Conservation (phyloP, 2,888 invertebrate species). For the Tribolium freemani region DNA sequence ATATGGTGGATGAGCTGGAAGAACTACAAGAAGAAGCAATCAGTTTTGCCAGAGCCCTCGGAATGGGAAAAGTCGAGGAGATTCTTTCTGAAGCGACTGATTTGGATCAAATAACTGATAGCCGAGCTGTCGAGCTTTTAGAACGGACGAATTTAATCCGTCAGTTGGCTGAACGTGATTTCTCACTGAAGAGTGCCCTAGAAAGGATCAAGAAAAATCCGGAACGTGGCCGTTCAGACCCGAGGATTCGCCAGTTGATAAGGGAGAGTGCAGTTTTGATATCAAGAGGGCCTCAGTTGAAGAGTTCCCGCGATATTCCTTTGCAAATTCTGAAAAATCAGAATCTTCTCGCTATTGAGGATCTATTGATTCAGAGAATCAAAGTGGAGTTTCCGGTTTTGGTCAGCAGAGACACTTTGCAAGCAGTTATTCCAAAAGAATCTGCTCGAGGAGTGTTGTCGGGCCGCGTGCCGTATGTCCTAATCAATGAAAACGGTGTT, state of each 20-base stretch:
- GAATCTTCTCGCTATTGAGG: constrained; percentile 83
- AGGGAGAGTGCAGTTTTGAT: constrained; percentile 79
- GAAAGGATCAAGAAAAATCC: constrained; percentile 76
- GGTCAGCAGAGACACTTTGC: constrained; percentile 80
- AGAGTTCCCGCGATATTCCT: constrained; percentile 81
- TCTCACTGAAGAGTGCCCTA: constrained; percentile 75
- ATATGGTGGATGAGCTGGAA: constrained; percentile 67
- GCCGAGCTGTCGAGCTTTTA: constrained; percentile 76
- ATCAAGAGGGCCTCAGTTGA: constrained; percentile 61
- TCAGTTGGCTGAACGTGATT: constrained; percentile 78
- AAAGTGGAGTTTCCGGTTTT: constrained; percentile 75
- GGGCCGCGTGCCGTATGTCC: constrained; percentile 82
- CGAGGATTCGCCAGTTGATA: constrained; percentile 78
- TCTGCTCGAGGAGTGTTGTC: constrained; percentile 81
- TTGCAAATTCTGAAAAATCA: constrained; percentile 76
- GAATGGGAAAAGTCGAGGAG: constrained; percentile 75
- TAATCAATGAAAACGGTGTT: constrained; percentile 83
- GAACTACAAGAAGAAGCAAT: constrained; percentile 72
- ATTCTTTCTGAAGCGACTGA: constrained; percentile 67
- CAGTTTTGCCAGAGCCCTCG: constrained; percentile 79
- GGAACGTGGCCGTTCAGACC: constrained; percentile 78
- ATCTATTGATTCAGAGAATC: constrained; percentile 74
- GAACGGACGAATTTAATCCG: constrained; percentile 80
- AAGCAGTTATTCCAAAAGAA: constrained; percentile 84
- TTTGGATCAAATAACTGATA: constrained; percentile 72